Percentiles rank a stretch among this genome's conserved stretches.
These are phyloP conservation scores for Julus scanicus DNA, from an alignment of 2,888 invertebrate species.

Conservation along the genomic window DNA sequence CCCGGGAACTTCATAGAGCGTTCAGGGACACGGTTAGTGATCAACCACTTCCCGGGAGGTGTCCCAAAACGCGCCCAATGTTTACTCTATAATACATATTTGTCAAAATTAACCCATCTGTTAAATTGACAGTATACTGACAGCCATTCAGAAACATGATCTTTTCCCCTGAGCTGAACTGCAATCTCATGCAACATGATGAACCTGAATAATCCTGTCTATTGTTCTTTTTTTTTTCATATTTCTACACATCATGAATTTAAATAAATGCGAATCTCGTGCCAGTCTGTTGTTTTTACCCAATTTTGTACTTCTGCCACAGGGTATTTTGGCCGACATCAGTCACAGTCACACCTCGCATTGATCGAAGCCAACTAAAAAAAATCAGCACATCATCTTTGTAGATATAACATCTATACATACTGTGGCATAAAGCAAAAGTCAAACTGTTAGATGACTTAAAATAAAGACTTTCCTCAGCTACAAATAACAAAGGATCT, in stretches of 20 bases:
- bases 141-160: neutral
- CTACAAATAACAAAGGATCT: too few relatives aligned
- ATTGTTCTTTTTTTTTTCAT: neutral
- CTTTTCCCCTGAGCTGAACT: neutral
- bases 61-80: too few relatives aligned
- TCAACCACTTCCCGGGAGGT: too few relatives aligned
- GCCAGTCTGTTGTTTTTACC: neutral
- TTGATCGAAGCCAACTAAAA: too few relatives aligned
- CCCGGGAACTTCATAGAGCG: too few relatives aligned
- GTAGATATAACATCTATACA: too few relatives aligned
- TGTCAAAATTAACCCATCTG: neutral
- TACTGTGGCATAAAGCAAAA: too few relatives aligned
- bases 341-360: too few relatives aligned
- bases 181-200: conserved; percentile 30
- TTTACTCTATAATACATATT: neutral
- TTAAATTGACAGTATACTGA: neutral
- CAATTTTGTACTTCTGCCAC: neutral
- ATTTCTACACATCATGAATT: conserved; percentile 20
- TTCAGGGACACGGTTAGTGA: too few relatives aligned
- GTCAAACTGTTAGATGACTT: too few relatives aligned
- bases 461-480: too few relatives aligned
- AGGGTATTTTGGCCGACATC: neutral
- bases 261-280: conserved; percentile 2
- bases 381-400: too few relatives aligned
- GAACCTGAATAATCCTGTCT: neutral